Evolutionary conservation across 2,888 invertebrate species (phyloP).

Genomic region (Plagiodera versicolora): DNA sequence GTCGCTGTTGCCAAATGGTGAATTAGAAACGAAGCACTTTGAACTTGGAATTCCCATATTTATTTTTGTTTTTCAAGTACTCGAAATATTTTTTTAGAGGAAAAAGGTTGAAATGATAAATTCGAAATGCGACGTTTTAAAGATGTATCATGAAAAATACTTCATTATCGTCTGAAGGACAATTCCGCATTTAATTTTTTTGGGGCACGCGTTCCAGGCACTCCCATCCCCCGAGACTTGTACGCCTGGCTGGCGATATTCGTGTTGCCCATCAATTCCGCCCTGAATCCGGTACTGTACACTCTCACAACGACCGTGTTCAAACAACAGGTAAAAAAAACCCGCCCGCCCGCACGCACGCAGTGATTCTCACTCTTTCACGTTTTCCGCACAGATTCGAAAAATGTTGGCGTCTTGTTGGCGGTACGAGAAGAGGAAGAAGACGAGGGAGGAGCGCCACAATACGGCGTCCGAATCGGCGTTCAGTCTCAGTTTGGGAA

Average conservation of each 20-base stretch:
- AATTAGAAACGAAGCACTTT: no score
- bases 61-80: no score
- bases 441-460: constrained; percentile 44
- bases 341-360: neutral
- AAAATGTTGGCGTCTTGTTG: constrained; percentile 47
- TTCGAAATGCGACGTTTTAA: no score
- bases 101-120: no score
- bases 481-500: constrained; percentile 55
- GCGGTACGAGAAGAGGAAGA: no score
- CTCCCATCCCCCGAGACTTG: constrained; percentile 57
- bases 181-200: no score
- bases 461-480: constrained; percentile 56
- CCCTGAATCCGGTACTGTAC: constrained; percentile 64
- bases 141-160: no score
- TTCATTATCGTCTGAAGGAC: no score
- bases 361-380: neutral
- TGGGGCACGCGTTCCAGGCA: no score
- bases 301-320: constrained; percentile 64
- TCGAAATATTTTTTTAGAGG: no score
- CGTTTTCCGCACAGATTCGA: constrained; percentile 41
- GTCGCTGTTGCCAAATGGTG: no score
- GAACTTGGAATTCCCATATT: no score
- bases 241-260: constrained; percentile 66
- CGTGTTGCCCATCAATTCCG: constrained; percentile 64
- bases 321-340: constrained; percentile 57